Conservation (phyloP, 1,140 invertebrate genomes). For the Lamellibrachia luymesi region DNA sequence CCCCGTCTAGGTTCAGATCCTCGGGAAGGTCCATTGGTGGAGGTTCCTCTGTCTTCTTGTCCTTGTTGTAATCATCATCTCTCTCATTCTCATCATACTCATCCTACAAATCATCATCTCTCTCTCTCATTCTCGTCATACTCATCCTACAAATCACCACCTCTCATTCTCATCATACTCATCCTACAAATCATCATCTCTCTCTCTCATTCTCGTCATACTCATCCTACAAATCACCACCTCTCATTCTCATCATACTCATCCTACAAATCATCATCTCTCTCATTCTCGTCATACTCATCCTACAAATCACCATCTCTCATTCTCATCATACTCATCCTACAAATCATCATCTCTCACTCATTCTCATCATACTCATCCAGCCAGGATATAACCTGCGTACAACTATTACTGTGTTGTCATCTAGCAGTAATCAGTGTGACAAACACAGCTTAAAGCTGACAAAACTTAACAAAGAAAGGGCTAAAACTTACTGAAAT, state of each 20-base stretch:
- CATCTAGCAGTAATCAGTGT: too few relatives aligned
- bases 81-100: constrained; percentile 74
- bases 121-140: neutral
- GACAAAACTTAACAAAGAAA: too few relatives aligned
- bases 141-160: neutral
- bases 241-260: constrained; percentile 70
- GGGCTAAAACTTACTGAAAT: too few relatives aligned
- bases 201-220: neutral
- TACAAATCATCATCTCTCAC: constrained; percentile 13
- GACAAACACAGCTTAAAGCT: too few relatives aligned
- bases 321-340: neutral
- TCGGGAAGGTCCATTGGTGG: constrained; percentile 85
- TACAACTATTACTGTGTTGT: neutral
- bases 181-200: constrained; percentile 60
- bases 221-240: neutral
- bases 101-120: constrained; percentile 9
- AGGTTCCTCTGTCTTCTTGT: constrained; percentile 56
- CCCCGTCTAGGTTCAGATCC: constrained; percentile 78
- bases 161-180: constrained; percentile 28
- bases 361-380: constrained; percentile 9
- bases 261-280: constrained; percentile 18
- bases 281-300: neutral
- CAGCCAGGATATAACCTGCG: neutral
- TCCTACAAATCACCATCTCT: neutral
- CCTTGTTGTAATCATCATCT: constrained; percentile 77